phyloP scores from a whole-genome alignment of 2,888 invertebrate species.

The Coleophora flavipennella region DNA sequence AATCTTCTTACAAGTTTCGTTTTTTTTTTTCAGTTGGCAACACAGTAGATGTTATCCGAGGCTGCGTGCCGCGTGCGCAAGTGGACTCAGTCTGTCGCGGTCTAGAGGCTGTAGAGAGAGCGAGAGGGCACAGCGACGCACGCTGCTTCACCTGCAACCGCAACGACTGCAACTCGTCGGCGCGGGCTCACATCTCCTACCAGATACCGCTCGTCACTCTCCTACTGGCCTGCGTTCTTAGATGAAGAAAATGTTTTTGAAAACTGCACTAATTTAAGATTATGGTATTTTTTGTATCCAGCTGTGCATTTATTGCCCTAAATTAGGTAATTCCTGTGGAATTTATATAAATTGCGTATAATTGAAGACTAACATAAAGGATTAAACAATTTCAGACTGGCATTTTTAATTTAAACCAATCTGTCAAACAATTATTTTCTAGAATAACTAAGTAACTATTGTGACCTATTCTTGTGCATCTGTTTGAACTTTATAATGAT shows the following conservation, averaged over 20 bases:
- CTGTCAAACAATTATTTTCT: no score
- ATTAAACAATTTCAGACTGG: no score
- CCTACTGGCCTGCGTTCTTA: conserved; percentile 36
- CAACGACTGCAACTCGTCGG: conserved; percentile 51
- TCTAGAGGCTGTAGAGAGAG: conserved; percentile 50
- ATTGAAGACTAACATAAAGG: no score
- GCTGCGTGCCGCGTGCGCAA: conserved; percentile 52
- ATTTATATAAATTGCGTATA: background rate
- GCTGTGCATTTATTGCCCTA: background rate
- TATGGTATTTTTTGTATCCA: background rate
- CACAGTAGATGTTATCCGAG: conserved; percentile 55
- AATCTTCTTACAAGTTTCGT: background rate
- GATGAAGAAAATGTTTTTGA: conserved; percentile 27
- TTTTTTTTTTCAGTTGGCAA: conserved; percentile 49
- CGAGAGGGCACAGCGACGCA: conserved; percentile 60
- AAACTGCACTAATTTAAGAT: background rate
- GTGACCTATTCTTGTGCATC: no score
- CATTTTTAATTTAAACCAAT: no score
- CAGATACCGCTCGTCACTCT: conserved; percentile 19
- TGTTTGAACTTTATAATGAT: no score
- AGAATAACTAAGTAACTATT: no score
- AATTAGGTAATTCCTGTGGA: background rate
- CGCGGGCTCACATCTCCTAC: conserved; percentile 17
- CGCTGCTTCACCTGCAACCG: conserved; percentile 54
- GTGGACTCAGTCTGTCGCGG: conserved; percentile 57